Evolutionary conservation across 2,113 vertebrate species (phyloP).

Genomic region (Ptilonorhynchus violaceus): DNA sequence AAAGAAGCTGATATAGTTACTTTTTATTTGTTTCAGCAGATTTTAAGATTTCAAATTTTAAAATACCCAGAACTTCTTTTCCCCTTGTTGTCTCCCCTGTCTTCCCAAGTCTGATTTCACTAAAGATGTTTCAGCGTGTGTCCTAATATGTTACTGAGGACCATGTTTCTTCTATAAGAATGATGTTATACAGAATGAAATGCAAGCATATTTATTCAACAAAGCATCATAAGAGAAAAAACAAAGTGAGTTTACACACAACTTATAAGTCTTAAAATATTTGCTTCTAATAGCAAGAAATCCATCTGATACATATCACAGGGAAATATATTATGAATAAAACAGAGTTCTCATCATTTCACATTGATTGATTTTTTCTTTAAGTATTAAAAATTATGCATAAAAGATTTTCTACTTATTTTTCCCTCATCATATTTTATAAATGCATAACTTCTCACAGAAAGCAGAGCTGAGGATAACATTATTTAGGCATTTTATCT

Average conservation of each 20-base stretch:
- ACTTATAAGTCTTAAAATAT: background rate
- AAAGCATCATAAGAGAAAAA: background rate
- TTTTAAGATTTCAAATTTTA: background rate
- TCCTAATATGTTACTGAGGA: background rate
- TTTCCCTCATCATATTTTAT: background rate
- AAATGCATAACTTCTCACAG: background rate
- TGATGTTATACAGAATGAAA: background rate
- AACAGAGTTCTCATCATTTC: background rate
- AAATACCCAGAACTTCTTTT: background rate
- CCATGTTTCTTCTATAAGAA: background rate
- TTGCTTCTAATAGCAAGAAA: background rate
- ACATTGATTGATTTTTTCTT: background rate
- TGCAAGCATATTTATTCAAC: background rate
- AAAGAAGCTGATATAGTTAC: background rate
- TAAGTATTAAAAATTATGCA: background rate
- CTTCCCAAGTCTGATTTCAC: background rate
- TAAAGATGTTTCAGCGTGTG: background rate
- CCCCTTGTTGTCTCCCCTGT: background rate
- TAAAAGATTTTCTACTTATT: background rate
- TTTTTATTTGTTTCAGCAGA: background rate
- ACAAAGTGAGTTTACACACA: background rate
- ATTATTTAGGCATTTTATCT: slow-evolving; percentile 3
- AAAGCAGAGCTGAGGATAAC: slow-evolving; percentile 12
- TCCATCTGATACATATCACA: background rate
- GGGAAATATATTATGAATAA: background rate